phyloP scores from a whole-genome alignment of 2,797 vertebrate genomes.

The Ceryle rudis region DNA sequence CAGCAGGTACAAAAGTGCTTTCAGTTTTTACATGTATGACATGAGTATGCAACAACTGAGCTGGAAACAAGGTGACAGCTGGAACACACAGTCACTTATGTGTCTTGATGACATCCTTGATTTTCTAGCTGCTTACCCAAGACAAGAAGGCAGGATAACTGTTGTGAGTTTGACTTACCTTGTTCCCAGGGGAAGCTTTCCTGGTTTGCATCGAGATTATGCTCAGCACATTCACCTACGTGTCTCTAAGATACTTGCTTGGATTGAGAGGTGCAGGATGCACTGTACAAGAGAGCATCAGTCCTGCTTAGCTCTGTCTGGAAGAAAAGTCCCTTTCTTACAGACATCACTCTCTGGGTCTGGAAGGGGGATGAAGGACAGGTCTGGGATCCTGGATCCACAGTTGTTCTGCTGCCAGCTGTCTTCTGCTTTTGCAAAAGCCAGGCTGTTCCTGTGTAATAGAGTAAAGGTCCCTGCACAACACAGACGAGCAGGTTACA shows the following conservation, averaged over 20 bases:
- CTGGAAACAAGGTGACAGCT: not conserved
- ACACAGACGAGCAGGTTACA: rapidly evolving
- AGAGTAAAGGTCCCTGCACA: not conserved
- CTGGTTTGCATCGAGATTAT: not conserved
- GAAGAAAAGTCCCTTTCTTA: not conserved
- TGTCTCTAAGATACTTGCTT: not conserved
- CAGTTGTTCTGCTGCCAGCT: not conserved
- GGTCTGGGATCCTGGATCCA: not conserved
- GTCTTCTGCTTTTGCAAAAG: not conserved
- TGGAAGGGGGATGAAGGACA: not conserved
- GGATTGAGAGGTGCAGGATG: not conserved
- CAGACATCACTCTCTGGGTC: not conserved
- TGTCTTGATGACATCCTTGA: not conserved
- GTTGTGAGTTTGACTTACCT: not conserved
- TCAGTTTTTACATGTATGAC: not conserved
- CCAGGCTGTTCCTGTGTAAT: not conserved
- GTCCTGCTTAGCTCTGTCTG: not conserved
- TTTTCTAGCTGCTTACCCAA: not conserved
- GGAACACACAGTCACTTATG: not conserved
- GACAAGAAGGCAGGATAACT: not conserved
- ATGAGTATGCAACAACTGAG: not conserved
- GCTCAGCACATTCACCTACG: not conserved
- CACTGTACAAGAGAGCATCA: not conserved
- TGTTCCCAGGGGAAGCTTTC: not conserved
- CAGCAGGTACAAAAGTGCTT: not conserved